A percentile compares a stretch with the other conserved stretches of the same genome.
phyloP scores from a whole-genome alignment of 2,797 vertebrate genomes.

The Selene dorsalis region DNA sequence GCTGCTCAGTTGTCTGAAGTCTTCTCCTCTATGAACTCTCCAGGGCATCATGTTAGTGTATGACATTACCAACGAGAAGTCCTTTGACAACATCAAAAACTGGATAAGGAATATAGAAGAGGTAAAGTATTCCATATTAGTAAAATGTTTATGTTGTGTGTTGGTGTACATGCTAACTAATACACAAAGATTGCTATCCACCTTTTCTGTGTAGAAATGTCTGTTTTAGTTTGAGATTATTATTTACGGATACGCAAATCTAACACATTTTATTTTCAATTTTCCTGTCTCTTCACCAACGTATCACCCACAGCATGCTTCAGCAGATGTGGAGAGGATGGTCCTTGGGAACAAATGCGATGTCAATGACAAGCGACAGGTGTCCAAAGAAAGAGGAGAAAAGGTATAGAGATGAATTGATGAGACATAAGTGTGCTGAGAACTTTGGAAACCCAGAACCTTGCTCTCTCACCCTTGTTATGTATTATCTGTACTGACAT shows the following conservation, averaged over 20 bases:
- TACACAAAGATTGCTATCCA: not conserved
- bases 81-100: slow-evolving; percentile 99
- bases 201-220: not conserved
- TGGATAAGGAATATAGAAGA: slow-evolving; percentile 99
- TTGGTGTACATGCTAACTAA: not conserved
- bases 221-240: not conserved
- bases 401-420: slow-evolving; percentile 84
- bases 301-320: slow-evolving; percentile 88
- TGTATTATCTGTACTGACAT: not conserved
- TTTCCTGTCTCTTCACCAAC: not conserved
- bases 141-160: not conserved
- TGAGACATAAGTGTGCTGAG: not conserved
- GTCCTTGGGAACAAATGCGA: slow-evolving; percentile 98
- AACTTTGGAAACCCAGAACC: not conserved
- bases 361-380: slow-evolving; percentile 96
- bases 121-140: slow-evolving; percentile 78
- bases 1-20: not conserved
- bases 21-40: slow-evolving; percentile 54
- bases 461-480: not conserved
- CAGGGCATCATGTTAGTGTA: slow-evolving; percentile 96
- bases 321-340: slow-evolving; percentile 97
- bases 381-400: slow-evolving; percentile 95
- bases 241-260: not conserved
- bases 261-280: not conserved
- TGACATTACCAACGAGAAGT: slow-evolving; percentile 98